Base-by-base conservation (phyloP, 2,888 invertebrate species). In the Calliopum simillimum region DNA sequence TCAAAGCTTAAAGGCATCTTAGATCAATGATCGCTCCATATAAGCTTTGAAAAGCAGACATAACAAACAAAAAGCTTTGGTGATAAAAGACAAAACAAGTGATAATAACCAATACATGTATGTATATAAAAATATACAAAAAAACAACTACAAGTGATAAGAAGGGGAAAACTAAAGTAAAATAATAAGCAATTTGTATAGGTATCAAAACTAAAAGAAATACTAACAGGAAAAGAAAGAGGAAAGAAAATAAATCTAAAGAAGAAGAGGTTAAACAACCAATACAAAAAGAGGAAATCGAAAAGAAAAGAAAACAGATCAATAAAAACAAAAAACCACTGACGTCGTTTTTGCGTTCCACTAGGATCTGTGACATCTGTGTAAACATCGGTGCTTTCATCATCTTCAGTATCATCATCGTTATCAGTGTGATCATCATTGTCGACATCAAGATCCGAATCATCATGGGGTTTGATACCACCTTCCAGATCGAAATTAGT, bases 281-380 rank as follows among this genome's bases (percentile, higher is more conserved):
- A 55, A 71, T 49, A 76, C 59, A 70, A 75, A 70, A 70, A 73
- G 68, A 68, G 74, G 55, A 23, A 63, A 69, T 69, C n/a, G 41
- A 68, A 71, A 58, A 70, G 53, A 56, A 67, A 66, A 74, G n/a
- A n/a, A n/a, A n/a, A n/a, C n/a, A n/a, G 67, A 21, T 56, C 65
- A 68, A 74, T 71, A 71, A 75, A 73, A 79, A 76, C 76, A 76
- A 75, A 82, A 81, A 83, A 81, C 79, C 81, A 84, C 84, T 84
- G 84, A 84, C 84, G 80, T 82, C 78, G 80, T 76, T 75, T 79
- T 71, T 72, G 73, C 62, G 68, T 59, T 71, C 75, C 73, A 66
- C 71, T 77, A 43, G 78, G 74, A 73, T 79, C 79, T 69, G 79
- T 80, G 63, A 78, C 77, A 71, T 80, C 81, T 58, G 80, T 78